Evolutionary conservation across 2,113 vertebrate species (phyloP).

Genomic region (Chloroceryle aenea): DNA sequence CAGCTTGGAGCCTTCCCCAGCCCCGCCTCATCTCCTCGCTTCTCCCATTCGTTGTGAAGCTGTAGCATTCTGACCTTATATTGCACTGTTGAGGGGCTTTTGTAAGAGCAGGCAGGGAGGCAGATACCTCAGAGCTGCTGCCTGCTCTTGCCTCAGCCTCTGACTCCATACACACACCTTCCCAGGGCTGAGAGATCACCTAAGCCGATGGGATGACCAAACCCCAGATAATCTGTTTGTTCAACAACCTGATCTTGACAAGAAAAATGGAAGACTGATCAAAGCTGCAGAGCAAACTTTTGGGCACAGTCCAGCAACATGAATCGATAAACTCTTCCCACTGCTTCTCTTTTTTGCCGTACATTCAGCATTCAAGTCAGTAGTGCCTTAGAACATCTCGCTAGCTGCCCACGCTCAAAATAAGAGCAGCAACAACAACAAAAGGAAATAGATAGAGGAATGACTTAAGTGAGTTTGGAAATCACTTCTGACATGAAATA

Average conservation of each 20-base stretch:
- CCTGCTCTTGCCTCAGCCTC: neutral
- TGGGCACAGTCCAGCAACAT: neutral
- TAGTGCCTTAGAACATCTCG: neutral
- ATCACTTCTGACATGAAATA: conserved; percentile 1
- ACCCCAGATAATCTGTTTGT: neutral
- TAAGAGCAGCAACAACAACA: conserved; percentile 33
- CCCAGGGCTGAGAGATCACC: fast-evolving
- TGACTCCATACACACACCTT: neutral
- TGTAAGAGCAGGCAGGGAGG: neutral
- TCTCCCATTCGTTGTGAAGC: neutral
- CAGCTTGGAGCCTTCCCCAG: neutral
- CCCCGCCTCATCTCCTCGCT: neutral
- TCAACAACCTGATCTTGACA: neutral
- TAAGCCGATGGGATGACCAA: neutral
- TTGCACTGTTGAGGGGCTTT: neutral
- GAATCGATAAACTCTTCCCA: neutral
- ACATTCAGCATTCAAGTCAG: neutral
- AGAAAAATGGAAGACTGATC: neutral
- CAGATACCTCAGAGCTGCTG: neutral
- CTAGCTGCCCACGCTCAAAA: neutral
- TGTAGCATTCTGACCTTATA: neutral
- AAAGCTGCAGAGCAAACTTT: neutral
- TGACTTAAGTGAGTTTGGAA: conserved; percentile 52
- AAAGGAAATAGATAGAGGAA: conserved; percentile 13
- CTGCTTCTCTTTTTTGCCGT: neutral